Evolutionary conservation across 1,140 invertebrate species (phyloP).

Genomic region (Rhopalosiphum padi): DNA sequence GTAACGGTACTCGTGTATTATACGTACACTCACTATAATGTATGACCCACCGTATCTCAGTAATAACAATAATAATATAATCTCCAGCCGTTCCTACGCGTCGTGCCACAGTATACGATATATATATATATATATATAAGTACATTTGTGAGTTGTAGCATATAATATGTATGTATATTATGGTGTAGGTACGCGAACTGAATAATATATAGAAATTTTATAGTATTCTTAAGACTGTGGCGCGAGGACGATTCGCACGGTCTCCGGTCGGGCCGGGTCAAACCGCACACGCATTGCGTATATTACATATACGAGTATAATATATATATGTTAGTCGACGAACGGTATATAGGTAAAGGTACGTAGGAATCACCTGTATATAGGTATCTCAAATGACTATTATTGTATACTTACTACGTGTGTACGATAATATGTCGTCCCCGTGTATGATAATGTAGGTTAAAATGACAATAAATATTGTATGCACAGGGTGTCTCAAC

Average conservation of each 20-base stretch:
- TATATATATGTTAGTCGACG: not conserved
- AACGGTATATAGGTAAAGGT: not conserved
- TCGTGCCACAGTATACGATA: not conserved
- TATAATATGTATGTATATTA: not conserved
- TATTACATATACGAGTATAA: not conserved
- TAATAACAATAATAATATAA: not conserved
- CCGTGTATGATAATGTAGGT: not conserved
- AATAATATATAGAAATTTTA: not conserved
- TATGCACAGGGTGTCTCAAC: not conserved
- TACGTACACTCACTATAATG: no score
- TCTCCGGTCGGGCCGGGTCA: slow-evolving; percentile 17
- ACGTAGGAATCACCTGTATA: not conserved
- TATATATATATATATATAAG: not conserved
- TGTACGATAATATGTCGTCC: not conserved
- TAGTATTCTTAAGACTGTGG: not conserved
- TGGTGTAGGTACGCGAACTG: not conserved
- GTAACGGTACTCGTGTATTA: not conserved
- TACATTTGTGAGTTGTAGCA: not conserved
- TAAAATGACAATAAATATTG: not conserved
- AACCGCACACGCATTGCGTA: not conserved
- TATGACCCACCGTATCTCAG: not conserved
- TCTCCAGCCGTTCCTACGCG: not conserved
- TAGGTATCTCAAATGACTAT: not conserved
- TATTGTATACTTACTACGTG: not conserved
- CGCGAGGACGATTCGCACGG: slow-evolving; percentile 16